Percentiles rank a stretch among this genome's conserved stretches.
phyloP scores from a whole-genome alignment of 2,797 vertebrate genomes.

The Eleutherodactylus coqui region DNA sequence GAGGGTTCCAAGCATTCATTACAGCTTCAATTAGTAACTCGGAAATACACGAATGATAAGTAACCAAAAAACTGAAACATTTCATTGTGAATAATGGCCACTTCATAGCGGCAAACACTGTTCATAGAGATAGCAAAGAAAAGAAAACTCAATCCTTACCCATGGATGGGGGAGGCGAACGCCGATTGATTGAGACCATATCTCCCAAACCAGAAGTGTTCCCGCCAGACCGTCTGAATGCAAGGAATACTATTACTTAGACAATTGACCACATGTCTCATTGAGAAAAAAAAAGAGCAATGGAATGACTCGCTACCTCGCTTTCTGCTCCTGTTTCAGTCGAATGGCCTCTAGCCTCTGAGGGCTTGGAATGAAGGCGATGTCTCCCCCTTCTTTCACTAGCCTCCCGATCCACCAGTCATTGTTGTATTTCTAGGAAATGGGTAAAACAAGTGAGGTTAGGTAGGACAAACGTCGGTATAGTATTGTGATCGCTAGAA shows the following conservation, averaged over 20 bases:
- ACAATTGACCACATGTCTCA: neutral
- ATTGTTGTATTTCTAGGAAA: conserved; percentile 90
- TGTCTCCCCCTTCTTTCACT: conserved; percentile 94
- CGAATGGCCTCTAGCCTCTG: conserved; percentile 93
- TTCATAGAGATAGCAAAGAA: neutral
- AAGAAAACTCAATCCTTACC: conserved; percentile 75
- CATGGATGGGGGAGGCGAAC: conserved; percentile 93
- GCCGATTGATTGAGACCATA: conserved; percentile 88
- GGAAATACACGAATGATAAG: neutral
- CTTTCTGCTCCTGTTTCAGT: conserved; percentile 94
- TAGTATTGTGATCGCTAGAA: neutral
- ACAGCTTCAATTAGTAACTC: too few relatives aligned
- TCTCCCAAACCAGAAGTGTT: conserved; percentile 90
- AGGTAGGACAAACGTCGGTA: neutral
- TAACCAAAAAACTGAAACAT: neutral
- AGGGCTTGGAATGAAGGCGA: conserved; percentile 95
- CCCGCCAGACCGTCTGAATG: conserved; percentile 87
- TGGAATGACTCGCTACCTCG: conserved; percentile 76
- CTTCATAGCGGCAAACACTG: neutral
- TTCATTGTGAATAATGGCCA: neutral
- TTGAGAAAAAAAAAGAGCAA: neutral
- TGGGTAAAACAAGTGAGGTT: neutral
- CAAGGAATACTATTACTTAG: conserved; percentile 20
- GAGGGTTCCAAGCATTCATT: too few relatives aligned
- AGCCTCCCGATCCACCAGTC: conserved; percentile 97